A percentile compares a stretch with the other conserved stretches of the same genome.
phyloP scores from a whole-genome alignment of 2,888 invertebrate genomes.

The Stenodema calcarata region DNA sequence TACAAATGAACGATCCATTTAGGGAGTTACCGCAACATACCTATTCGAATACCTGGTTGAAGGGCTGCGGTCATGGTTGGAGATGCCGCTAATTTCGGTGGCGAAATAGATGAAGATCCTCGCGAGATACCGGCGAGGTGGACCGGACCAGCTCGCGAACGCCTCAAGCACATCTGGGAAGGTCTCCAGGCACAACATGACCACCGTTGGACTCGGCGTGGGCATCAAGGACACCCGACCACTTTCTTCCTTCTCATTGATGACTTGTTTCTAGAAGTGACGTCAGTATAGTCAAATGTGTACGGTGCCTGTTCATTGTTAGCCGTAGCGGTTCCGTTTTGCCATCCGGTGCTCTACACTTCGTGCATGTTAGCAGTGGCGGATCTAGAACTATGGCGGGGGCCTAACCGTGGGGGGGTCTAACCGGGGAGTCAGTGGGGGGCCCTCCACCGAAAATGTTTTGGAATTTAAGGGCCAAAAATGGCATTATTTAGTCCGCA shows the following conservation, averaged over 20 bases:
- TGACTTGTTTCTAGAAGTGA: not conserved
- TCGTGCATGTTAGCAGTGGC: no score
- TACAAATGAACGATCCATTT: no score
- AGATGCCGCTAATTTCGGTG: not conserved
- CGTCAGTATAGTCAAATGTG: not conserved
- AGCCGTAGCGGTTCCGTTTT: not conserved
- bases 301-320: not conserved
- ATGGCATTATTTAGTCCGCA: no score
- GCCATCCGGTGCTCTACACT: no score
- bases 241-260: not conserved
- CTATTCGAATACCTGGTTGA: not conserved
- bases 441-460: no score
- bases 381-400: no score
- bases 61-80: not conserved
- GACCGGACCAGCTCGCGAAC: not conserved
- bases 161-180: not conserved
- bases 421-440: no score
- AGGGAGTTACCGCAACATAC: no score
- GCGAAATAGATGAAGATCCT: not conserved
- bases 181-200: not conserved
- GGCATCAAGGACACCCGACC: not conserved
- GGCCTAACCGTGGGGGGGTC: no score
- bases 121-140: not conserved
- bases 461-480: no score
- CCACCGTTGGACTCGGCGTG: not conserved